Evolutionary conservation across 2,797 vertebrate genomes (phyloP).

Genomic region (Rhynchotus rufescens): DNA sequence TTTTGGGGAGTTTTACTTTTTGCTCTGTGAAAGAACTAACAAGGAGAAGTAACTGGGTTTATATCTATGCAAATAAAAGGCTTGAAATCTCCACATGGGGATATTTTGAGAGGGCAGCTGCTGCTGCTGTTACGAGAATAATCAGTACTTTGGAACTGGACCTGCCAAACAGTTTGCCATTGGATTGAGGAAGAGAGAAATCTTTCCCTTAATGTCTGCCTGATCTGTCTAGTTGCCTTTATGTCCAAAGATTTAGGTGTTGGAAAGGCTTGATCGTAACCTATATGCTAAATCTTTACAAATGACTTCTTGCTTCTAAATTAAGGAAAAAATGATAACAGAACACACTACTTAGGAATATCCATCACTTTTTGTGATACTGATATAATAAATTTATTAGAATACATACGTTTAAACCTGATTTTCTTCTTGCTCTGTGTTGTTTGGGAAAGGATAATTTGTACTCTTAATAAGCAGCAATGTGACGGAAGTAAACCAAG

Average conservation of each 20-base stretch:
- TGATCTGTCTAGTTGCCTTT: constrained; percentile 23
- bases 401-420: background rate
- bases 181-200: background rate
- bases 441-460: background rate
- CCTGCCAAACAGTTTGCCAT: constrained; percentile 16
- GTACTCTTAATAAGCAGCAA: background rate
- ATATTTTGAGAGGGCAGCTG: constrained; percentile 44
- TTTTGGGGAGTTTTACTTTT: constrained; percentile 29
- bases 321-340: background rate
- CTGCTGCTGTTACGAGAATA: constrained; percentile 52
- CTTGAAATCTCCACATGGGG: constrained; percentile 9
- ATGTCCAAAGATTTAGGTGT: background rate
- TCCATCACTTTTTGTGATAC: background rate
- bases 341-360: background rate
- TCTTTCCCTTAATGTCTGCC: background rate
- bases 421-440: background rate
- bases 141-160: constrained; percentile 22
- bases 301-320: background rate
- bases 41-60: constrained; percentile 19
- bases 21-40: background rate
- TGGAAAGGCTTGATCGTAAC: background rate
- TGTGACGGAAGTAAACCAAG: background rate
- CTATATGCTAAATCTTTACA: background rate
- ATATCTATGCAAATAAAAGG: constrained; percentile 49
- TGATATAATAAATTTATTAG: background rate